Evolutionary conservation across 2,113 vertebrate species (phyloP).

Genomic region (Onychostruthus taczanowskii): DNA sequence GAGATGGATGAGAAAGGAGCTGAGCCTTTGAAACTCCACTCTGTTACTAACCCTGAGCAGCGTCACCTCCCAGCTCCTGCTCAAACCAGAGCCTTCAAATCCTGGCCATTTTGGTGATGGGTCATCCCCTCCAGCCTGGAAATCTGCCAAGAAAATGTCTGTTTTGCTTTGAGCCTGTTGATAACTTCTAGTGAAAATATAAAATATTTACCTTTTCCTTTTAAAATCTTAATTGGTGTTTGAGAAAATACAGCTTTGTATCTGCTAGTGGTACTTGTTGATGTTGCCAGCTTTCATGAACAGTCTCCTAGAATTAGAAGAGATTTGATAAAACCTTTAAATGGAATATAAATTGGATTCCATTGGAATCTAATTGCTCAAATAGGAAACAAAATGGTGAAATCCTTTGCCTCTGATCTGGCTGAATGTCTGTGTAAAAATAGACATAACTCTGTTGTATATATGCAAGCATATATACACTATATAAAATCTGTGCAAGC

Average conservation of each 20-base stretch:
- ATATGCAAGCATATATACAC: accelerated
- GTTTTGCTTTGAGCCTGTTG: background rate
- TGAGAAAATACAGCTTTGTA: background rate
- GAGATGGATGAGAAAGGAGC: background rate
- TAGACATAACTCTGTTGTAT: background rate
- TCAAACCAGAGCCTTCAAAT: background rate
- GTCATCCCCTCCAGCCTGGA: background rate
- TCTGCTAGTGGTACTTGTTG: background rate
- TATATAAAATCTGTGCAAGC: background rate
- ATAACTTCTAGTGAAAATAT: background rate
- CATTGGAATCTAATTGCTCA: background rate
- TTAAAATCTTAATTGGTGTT: background rate
- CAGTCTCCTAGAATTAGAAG: background rate
- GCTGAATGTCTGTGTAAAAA: background rate
- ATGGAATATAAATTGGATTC: background rate
- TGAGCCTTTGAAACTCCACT: background rate
- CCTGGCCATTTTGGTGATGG: background rate
- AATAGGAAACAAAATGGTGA: background rate
- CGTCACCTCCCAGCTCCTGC: background rate
- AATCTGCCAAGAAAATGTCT: background rate
- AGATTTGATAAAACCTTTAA: background rate
- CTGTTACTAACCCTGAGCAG: background rate
- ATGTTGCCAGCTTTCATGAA: background rate
- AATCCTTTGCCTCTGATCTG: background rate
- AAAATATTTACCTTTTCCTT: background rate